Evolutionary conservation across 1,140 invertebrate genomes (phyloP), one percentile per base, ranked within the genome.

Genomic region (Ectropis grisescens): DNA sequence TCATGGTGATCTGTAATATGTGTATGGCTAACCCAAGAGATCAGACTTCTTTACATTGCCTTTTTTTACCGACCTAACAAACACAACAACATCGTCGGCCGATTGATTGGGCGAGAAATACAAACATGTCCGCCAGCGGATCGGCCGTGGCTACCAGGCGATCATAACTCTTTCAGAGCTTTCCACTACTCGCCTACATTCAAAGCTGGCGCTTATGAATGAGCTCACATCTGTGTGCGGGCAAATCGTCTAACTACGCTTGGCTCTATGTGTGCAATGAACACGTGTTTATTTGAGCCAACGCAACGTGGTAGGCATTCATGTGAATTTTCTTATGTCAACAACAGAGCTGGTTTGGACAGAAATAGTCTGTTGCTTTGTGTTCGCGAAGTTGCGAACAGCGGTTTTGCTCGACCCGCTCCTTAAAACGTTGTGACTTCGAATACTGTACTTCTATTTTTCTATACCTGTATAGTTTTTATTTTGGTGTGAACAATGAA

Each of bases 311-410:
- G 56, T 59, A 66, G 70, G 61, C 70, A 69, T 72, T 75, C 66
- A 71, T 74, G 74, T 71, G 70, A 74, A 79, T 69, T 79, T 60
- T 69, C 74, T 68, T 75, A 56, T 69, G 64, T 71, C 70, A 72
- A 79, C 70, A 79, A 58, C 55, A 56, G 58, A 68, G 55, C 47
- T 59, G 60, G 53, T 57, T 59, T 56, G n/a, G n/a, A 66, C 72
- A 71, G 58, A 74, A 71, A 79, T 72, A 79, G 56, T 61, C 52
- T 45, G 49, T 50, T n/a, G 66, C 61, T 72, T 74, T 74, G 69
- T 67, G 57, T 61, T 71, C 56, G 72, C 67, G 49, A 71, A 59
- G 51, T 42, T 47, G 47, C 42, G 11, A 52, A 49, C n/a, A n/a
- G n/a, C n/a, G n/a, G n/a, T n/a, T n/a, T n/a, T n/a, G n/a, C n/a